Evolutionary conservation across 2,797 vertebrate species (phyloP).

Genomic region (Lophotriccus pileatus): DNA sequence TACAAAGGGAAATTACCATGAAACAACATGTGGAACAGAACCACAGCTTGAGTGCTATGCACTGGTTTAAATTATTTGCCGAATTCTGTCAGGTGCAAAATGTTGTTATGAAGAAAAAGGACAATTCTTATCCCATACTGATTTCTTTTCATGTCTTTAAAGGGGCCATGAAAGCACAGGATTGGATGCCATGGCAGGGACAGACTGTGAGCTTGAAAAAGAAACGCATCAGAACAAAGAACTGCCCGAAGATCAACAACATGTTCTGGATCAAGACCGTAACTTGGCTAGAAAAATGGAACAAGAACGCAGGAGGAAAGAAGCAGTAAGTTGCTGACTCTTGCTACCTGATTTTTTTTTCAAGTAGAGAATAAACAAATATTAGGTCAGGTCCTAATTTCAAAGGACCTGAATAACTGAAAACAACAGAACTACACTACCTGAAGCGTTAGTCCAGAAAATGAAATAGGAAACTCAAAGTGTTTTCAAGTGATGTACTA

Average conservation of each 20-base stretch:
- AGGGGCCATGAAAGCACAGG: slow-evolving; percentile 16
- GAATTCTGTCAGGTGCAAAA: background rate
- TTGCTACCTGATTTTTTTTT: background rate
- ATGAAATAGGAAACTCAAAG: background rate
- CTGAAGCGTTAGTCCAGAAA: background rate
- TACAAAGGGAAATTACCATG: background rate
- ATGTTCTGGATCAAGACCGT: slow-evolving; percentile 68
- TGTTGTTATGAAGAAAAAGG: background rate
- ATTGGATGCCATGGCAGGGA: slow-evolving; percentile 21
- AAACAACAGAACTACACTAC: background rate
- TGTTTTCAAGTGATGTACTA: background rate
- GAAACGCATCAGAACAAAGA: background rate
- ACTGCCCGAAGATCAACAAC: background rate
- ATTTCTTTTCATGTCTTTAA: background rate
- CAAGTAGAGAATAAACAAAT: background rate
- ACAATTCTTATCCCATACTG: background rate
- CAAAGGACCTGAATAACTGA: background rate
- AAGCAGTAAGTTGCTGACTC: slow-evolving; percentile 81
- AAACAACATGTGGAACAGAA: background rate
- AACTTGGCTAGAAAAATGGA: slow-evolving; percentile 85
- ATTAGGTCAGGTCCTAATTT: background rate
- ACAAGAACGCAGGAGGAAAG: slow-evolving; percentile 87
- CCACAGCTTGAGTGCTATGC: background rate
- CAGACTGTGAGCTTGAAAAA: slow-evolving; percentile 49
- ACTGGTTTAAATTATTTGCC: background rate